A percentile compares a stretch with the other conserved stretches of the same genome.
Evolutionary conservation across 2,888 invertebrate genomes (phyloP).

Genomic region (Parelbella ahira): DNA sequence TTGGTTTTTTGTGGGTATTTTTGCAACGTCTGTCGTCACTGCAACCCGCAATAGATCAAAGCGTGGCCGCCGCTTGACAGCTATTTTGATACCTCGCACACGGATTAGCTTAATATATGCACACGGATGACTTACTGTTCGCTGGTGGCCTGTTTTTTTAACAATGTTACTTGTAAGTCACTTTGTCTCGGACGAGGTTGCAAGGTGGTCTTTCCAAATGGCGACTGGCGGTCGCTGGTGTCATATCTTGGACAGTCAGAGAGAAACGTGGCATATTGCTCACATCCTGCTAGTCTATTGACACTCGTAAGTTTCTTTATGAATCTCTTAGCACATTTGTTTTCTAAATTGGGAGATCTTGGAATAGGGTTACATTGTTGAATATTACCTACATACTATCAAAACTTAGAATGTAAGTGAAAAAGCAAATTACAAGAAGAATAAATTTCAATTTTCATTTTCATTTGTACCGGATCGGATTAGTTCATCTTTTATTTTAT

Average conservation of each 20-base stretch:
- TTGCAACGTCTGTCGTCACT: slow-evolving; percentile 25
- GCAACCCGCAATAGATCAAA: slow-evolving; percentile 53
- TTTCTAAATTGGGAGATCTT: no score
- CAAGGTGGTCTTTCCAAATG: slow-evolving; percentile 64
- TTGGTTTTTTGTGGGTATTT: slow-evolving; percentile 12
- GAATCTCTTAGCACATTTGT: no score
- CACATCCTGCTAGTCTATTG: no score
- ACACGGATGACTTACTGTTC: slow-evolving; percentile 67
- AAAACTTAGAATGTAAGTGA: no score
- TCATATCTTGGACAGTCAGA: slow-evolving; percentile 43
- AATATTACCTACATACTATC: no score
- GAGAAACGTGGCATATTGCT: slow-evolving; percentile 19
- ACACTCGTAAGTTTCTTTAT: no score
- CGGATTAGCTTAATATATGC: slow-evolving; percentile 70
- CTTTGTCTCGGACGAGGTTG: slow-evolving; percentile 59
- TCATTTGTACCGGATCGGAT: slow-evolving; percentile 3
- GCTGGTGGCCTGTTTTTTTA: slow-evolving; percentile 64
- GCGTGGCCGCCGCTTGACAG: slow-evolving; percentile 66
- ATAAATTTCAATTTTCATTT: no score
- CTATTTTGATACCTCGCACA: slow-evolving; percentile 67
- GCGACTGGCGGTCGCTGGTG: slow-evolving; percentile 50
- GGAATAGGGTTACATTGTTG: no score
- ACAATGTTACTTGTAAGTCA: slow-evolving; percentile 73
- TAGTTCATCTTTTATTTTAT: slow-evolving; percentile 1
- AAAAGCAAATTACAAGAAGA: no score